Base-by-base conservation (phyloP, 2,113 vertebrate species). In the Himantopus leucocephalus region DNA sequence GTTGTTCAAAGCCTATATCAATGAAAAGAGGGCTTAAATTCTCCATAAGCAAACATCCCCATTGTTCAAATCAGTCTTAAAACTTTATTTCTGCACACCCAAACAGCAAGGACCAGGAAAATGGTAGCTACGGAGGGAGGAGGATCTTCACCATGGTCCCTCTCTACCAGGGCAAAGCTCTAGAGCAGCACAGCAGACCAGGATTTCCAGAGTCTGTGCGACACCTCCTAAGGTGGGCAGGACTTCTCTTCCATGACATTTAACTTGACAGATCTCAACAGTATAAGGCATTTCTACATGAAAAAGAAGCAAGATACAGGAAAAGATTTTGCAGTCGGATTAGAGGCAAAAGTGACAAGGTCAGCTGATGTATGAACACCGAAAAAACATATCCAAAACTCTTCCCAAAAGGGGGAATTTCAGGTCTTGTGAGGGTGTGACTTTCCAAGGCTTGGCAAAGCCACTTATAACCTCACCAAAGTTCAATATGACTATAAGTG, bases 391-490 rank as follows among this genome's bases (percentile, higher is more conserved):
- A 92, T 15, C 43, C 62, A 68, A 80, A 96, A 94, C 56, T 73
- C 48, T 88, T 94, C 41, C 32, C 48, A 90, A 82, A 84, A 85
- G 23, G 29, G 67, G 32, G 41, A 81, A 87, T 60, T 94, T 92
- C 90, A 77, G 88, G 58, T 95, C 70, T 74, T 66, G 16, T 37
- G 9, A 92, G 77, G 71, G 62, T 92, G 70, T 86, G 84, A 89
- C 66, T 81, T 78, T 81, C 76, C 50, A 88, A 93, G 30, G 52
- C 34, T 92, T 96, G 88, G 89, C 84, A 94, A 90, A 93, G 73
- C 41, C 78, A 88, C 82, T 93, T 89, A 56, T 7, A 94, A 95
- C 80, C 91, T 97, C 92, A 96, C 91, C 89, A 79, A 96, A 97
- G 95, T 96, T 96, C 82, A 97, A 30, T 86, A 75, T 48, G 62